Conservation (phyloP, 1,140 invertebrate genomes). For the Xylocopa sonorina region DNA sequence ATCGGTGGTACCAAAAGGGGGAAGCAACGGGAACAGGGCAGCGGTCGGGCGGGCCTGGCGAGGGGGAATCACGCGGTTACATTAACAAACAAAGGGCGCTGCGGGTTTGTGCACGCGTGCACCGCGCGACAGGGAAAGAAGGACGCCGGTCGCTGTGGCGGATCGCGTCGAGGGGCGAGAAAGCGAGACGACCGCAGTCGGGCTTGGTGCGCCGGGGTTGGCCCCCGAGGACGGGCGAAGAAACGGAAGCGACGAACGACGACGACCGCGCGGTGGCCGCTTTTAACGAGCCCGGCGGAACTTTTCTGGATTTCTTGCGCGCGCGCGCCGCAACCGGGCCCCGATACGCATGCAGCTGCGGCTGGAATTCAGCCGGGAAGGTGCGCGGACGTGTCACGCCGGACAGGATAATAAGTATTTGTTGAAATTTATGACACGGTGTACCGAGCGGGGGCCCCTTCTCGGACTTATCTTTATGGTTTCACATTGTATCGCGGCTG, state of each 20-base stretch:
- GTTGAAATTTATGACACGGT: slow-evolving; percentile 49
- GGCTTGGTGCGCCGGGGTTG: too few relatives aligned
- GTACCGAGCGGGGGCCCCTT: slow-evolving; percentile 6
- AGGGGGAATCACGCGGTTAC: slow-evolving; percentile 61
- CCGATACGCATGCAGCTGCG: slow-evolving; percentile 43
- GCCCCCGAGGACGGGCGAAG: slow-evolving; percentile 27
- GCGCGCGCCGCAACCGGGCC: slow-evolving; percentile 1
- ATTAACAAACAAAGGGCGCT: slow-evolving; percentile 78
- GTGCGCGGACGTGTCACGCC: slow-evolving; percentile 48
- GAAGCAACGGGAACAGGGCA: not conserved
- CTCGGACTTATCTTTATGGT: slow-evolving; percentile 4
- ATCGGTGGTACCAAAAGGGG: slow-evolving; percentile 32
- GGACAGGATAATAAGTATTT: slow-evolving; percentile 56
- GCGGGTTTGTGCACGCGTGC: slow-evolving; percentile 54
- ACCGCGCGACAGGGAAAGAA: slow-evolving; percentile 46
- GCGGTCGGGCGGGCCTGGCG: not conserved
- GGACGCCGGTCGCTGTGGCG: slow-evolving; percentile 58
- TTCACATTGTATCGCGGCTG: slow-evolving; percentile 31
- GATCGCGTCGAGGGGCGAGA: slow-evolving; percentile 51
- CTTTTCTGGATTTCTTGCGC: slow-evolving; percentile 54
- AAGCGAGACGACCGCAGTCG: not conserved
- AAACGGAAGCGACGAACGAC: slow-evolving; percentile 68
- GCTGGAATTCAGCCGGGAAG: slow-evolving; percentile 43
- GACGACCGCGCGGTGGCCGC: slow-evolving; percentile 39
- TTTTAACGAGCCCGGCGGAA: slow-evolving; percentile 57